These are phyloP conservation scores for Leptopilina boulardi DNA, from an alignment of 1,140 invertebrate genomes.

Conservation along the genomic window DNA sequence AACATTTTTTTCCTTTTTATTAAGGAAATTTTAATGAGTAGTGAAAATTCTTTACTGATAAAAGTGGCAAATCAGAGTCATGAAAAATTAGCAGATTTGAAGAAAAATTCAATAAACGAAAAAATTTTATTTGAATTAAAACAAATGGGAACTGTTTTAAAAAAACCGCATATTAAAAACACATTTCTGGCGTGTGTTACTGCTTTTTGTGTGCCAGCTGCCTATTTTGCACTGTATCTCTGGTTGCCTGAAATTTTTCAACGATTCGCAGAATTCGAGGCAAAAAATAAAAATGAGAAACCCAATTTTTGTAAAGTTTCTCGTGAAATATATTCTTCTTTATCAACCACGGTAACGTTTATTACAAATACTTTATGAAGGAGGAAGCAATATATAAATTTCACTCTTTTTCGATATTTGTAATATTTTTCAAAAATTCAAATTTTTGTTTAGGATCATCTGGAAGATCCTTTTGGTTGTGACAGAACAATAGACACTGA, in stretches of 20 bases:
- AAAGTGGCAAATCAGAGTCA: background rate
- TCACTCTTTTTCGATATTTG: too few relatives aligned
- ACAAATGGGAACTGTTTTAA: background rate
- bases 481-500: background rate
- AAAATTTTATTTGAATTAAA: background rate
- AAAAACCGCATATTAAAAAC: background rate
- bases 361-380: too few relatives aligned
- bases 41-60: background rate
- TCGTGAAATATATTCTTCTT: background rate
- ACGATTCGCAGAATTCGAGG: background rate
- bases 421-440: too few relatives aligned
- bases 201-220: background rate
- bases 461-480: background rate
- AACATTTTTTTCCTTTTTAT: background rate
- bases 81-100: background rate
- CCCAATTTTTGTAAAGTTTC: conserved; percentile 10
- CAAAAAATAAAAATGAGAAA: background rate
- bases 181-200: background rate
- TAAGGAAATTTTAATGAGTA: conserved; percentile 6
- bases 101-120: background rate
- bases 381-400: too few relatives aligned
- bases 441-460: background rate
- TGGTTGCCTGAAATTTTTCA: background rate
- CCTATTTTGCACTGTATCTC: background rate
- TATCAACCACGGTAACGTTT: background rate